Percentiles rank a stretch among this genome's conserved stretches.
Evolutionary conservation across 2,888 invertebrate genomes (phyloP).

Genomic region (Drosophila borealis): DNA sequence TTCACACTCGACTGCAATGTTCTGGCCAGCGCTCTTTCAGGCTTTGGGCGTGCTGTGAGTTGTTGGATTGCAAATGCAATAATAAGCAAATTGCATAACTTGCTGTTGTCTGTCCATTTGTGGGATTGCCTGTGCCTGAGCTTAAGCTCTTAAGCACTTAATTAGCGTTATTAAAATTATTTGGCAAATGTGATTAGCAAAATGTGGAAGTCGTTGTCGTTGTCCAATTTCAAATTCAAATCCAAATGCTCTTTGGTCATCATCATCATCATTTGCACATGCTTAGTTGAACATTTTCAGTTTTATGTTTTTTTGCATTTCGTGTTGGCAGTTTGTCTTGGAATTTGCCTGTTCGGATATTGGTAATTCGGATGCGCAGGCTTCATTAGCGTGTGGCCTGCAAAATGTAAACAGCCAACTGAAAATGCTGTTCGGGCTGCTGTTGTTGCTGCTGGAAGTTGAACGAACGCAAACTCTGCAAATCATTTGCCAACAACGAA

Average conservation of each 20-base stretch:
- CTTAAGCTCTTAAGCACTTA: constrained; percentile 53
- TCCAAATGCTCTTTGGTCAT: constrained; percentile 2
- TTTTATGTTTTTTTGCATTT: constrained; percentile 3
- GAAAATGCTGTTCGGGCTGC: background rate
- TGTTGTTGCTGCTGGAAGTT: constrained; percentile 38
- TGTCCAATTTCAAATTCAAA: background rate
- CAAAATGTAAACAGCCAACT: constrained; percentile 6
- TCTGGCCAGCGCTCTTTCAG: constrained; percentile 1
- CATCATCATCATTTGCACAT: constrained; percentile 20
- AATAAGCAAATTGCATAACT: constrained; percentile 40
- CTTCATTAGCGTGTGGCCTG: constrained; percentile 26
- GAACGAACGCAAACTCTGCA: constrained; percentile 47
- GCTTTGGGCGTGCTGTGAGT: background rate
- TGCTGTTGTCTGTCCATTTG: constrained; percentile 1
- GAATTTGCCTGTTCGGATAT: constrained; percentile 23
- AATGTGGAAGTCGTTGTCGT: constrained; percentile 24
- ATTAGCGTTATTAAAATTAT: constrained; percentile 56
- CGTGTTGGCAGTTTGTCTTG: constrained; percentile 1
- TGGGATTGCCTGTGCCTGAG: constrained; percentile 17
- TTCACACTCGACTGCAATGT: background rate
- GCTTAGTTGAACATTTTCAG: constrained; percentile 11
- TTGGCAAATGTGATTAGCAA: constrained; percentile 51
- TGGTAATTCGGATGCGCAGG: constrained; percentile 36
- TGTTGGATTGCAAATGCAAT: constrained; percentile 23
- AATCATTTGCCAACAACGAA: constrained; percentile 28